Evolutionary conservation across 2,113 vertebrate genomes (phyloP), one percentile per base, ranked within the genome.

Genomic region (Melanotaenia duboulayi): DNA sequence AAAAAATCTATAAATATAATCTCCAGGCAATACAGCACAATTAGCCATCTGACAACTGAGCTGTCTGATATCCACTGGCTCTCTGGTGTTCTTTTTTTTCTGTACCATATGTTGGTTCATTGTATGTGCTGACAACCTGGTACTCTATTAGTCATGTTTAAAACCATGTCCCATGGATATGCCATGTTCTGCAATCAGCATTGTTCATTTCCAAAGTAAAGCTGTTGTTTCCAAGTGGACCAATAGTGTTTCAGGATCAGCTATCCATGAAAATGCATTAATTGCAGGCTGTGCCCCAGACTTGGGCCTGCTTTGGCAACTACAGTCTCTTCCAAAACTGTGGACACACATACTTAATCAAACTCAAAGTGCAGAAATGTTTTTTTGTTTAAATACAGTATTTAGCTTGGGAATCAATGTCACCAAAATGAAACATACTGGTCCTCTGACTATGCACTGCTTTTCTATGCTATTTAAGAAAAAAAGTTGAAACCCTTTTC

Each of bases 1-100:
- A 16, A 44, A 24, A 67, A 61, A 61, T 73, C 48, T 40, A 51
- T 78, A 40, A 71, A 75, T 63, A 71, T 23, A 48, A 55, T 73
- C 23, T 76, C 55, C 11, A 48, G 50, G 51, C 56, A 54, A 55
- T 61, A 12, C 20, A 64, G 66, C 52, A 24, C 58, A 61, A 60
- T 79, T 76, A 71, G 57, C 42, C 48, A 63, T 23, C 11, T 65
- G 58, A 57, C 22, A 72, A 40, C 7, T 19, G 44, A 35, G 25
- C 57, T 52, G 54, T 72, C 22, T 2, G 42, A 39, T 37, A 48
- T 51, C 14, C 7, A 62, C 49, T 51, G 40, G 10, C 9, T 61
- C 65, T 74, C 37, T 44, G 25, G 20, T 1, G n/a, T 64, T 49
- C 24, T 65, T 17, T 46, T 0, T 32, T 20, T 44, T 22, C 32